phyloP scores from a whole-genome alignment of 1,140 invertebrate genomes.

The Drosophila lowei region DNA sequence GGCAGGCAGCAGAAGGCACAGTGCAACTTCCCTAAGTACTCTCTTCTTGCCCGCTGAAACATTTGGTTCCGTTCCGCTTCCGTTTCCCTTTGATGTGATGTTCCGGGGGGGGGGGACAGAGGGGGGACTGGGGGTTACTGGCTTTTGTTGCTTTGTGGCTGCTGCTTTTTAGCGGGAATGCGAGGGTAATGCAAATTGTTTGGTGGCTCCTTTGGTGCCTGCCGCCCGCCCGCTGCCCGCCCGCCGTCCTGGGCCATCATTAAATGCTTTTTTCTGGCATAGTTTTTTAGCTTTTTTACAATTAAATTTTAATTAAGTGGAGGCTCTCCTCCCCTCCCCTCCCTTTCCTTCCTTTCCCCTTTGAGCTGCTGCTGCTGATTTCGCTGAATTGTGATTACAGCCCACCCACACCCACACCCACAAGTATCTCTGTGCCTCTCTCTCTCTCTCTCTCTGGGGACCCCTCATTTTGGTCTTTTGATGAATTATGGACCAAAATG shows the following conservation, averaged over 20 bases:
- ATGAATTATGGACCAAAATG: constrained; percentile 11
- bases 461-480: constrained; percentile 21
- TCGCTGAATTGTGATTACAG: constrained; percentile 20
- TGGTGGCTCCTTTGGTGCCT: not conserved
- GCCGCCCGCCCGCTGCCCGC: too few species aligned
- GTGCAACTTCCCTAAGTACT: too few species aligned
- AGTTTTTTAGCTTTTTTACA: constrained; percentile 49
- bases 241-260: constrained; percentile 52
- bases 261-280: constrained; percentile 58
- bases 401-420: too few species aligned
- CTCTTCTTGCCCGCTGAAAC: too few species aligned
- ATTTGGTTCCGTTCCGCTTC: constrained; percentile 20
- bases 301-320: constrained; percentile 80
- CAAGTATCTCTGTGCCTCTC: not conserved
- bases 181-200: constrained; percentile 52
- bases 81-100: constrained; percentile 57
- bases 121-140: not conserved
- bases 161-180: constrained; percentile 33
- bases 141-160: constrained; percentile 60
- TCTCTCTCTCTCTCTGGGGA: constrained; percentile 1
- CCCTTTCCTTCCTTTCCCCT: not conserved
- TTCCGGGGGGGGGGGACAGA: not conserved
- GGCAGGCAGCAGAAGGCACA: not conserved
- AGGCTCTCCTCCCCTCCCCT: constrained; percentile 10
- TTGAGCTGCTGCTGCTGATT: constrained; percentile 1